These are phyloP conservation scores for Odontothrips loti DNA, from an alignment of 2,888 invertebrate species.

Conservation along the genomic window DNA sequence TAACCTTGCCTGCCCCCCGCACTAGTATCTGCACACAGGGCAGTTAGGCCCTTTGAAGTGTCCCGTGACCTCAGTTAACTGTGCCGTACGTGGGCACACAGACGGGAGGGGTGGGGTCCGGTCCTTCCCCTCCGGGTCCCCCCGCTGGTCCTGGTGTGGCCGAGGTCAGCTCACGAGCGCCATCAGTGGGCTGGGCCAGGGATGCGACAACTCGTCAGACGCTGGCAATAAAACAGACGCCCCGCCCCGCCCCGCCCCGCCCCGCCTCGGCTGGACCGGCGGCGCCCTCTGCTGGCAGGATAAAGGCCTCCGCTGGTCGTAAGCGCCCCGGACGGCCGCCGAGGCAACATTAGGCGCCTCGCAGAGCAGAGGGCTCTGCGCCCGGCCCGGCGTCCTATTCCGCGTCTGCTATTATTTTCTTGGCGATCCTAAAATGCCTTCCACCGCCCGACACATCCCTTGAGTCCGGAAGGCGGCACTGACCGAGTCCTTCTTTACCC, in stretches of 20 bases:
- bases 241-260: background rate
- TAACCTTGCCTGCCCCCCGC: background rate
- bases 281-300: too few relatives aligned
- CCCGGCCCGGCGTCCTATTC: too few relatives aligned
- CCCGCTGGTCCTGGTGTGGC: too few relatives aligned
- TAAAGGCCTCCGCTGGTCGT: too few relatives aligned
- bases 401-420: too few relatives aligned
- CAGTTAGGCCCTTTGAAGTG: constrained; percentile 6
- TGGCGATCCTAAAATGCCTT: too few relatives aligned
- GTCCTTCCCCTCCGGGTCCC: background rate
- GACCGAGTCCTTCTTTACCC: background rate
- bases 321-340: too few relatives aligned
- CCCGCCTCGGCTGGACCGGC: too few relatives aligned
- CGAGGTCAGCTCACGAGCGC: too few relatives aligned
- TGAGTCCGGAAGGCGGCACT: background rate
- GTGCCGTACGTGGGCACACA: constrained; percentile 5
- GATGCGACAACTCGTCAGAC: constrained; percentile 3
- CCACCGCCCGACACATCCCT: too few relatives aligned
- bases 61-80: background rate
- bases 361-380: too few relatives aligned
- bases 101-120: background rate
- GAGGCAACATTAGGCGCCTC: too few relatives aligned
- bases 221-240: background rate
- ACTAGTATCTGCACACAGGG: background rate
- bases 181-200: background rate